Percentiles rank a stretch among this genome's conserved stretches.
These are phyloP conservation scores for Tipula helvola DNA, from an alignment of 2,888 invertebrate genomes.

Conservation along the genomic window DNA sequence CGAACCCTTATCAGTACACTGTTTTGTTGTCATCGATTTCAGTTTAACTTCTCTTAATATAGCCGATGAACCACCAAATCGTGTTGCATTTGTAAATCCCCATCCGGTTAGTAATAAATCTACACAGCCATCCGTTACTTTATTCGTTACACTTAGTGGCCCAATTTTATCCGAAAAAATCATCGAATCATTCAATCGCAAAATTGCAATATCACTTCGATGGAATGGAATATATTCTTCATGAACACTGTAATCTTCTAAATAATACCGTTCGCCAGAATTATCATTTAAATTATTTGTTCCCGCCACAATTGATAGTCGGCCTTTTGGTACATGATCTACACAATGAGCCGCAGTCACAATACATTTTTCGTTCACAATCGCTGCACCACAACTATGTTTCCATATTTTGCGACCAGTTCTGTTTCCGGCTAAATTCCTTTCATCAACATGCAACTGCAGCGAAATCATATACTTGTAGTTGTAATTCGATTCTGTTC, in stretches of 20 bases:
- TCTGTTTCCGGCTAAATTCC: not conserved
- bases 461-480: not conserved
- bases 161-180: not conserved
- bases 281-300: constrained; percentile 5
- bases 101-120: not conserved
- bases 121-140: not conserved
- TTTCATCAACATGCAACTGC: not conserved
- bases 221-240: not conserved
- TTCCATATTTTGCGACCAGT: not conserved
- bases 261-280: not conserved
- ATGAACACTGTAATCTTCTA: not conserved
- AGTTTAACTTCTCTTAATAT: not conserved
- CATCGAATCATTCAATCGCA: not conserved
- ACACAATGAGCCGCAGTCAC: constrained; percentile 14
- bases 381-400: constrained; percentile 13
- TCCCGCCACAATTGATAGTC: not conserved
- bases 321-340: not conserved
- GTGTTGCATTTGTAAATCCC: not conserved
- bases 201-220: not conserved
- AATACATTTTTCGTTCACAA: not conserved
- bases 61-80: not conserved
- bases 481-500: not conserved
- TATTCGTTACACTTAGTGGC: not conserved
- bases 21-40: not conserved
- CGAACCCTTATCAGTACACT: not conserved